Conservation (phyloP, 35 echinoderm and acorn worm genomes). For the Apostichopus californicus region DNA sequence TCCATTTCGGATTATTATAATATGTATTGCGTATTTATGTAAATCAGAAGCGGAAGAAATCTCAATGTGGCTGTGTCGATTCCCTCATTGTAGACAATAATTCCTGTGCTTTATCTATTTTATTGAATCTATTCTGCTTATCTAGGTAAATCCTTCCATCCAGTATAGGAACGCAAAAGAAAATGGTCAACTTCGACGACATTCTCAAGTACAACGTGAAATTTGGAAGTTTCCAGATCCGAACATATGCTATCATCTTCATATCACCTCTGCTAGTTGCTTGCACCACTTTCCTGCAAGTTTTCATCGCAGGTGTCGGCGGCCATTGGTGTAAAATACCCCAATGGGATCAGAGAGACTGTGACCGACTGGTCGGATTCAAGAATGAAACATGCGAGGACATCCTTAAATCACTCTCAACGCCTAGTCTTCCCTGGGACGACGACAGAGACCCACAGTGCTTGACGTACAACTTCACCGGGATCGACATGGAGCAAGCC, state of each 20-base stretch:
- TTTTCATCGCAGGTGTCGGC: background rate
- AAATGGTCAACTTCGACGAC: conserved; percentile 18
- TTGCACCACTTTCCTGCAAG: background rate
- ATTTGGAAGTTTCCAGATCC: background rate
- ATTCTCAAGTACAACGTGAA: background rate
- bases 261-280: background rate
- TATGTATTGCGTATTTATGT: too few relatives aligned
- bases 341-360: background rate
- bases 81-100: too few relatives aligned
- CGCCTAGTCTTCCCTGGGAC: background rate
- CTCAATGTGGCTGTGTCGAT: too few relatives aligned
- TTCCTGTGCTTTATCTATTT: too few relatives aligned
- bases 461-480: background rate
- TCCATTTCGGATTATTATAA: too few relatives aligned
- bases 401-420: background rate
- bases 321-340: background rate
- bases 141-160: too few relatives aligned
- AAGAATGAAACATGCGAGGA: background rate
- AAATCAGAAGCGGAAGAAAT: too few relatives aligned
- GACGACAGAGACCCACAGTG: background rate
- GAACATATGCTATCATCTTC: background rate
- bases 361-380: background rate
- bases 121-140: too few relatives aligned
- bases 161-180: background rate
- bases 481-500: background rate